These are phyloP conservation scores for Antheraea yamamai DNA, from an alignment of 2,888 invertebrate species.

Conservation along the genomic window DNA sequence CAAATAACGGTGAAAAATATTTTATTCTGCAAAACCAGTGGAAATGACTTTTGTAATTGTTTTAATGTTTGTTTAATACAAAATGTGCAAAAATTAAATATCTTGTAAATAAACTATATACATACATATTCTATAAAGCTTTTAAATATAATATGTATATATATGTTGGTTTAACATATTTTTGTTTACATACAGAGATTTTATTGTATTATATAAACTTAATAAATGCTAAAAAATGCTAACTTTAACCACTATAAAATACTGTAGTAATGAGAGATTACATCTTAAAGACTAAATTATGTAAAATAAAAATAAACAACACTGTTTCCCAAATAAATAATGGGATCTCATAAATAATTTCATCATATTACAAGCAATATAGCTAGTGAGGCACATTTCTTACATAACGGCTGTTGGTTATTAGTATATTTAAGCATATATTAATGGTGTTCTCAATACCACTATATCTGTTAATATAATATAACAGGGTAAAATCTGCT, in stretches of 20 bases:
- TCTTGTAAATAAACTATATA: conserved; percentile 12
- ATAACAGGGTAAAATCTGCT: background rate
- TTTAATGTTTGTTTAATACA: conserved; percentile 28
- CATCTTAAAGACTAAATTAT: conserved; percentile 13
- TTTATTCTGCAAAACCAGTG: background rate
- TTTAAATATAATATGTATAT: background rate
- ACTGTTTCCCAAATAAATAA: background rate
- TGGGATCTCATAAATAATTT: background rate
- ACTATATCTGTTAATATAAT: background rate
- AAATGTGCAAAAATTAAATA: conserved; percentile 39
- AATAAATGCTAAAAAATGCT: background rate
- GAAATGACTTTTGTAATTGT: conserved; percentile 19
- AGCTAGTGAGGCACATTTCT: background rate
- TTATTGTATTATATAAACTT: no score
- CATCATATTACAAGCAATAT: background rate
- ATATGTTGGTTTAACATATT: background rate
- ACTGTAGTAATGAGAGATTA: conserved; percentile 18
- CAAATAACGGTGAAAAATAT: conserved; percentile 28
- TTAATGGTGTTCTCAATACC: background rate
- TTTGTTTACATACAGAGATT: no score
- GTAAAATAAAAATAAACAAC: conserved; percentile 1
- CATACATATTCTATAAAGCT: background rate
- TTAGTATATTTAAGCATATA: background rate
- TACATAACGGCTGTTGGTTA: background rate
- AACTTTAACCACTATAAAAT: background rate